Conservation (phyloP, 2,113 vertebrate species). For the Tinamus guttatus region DNA sequence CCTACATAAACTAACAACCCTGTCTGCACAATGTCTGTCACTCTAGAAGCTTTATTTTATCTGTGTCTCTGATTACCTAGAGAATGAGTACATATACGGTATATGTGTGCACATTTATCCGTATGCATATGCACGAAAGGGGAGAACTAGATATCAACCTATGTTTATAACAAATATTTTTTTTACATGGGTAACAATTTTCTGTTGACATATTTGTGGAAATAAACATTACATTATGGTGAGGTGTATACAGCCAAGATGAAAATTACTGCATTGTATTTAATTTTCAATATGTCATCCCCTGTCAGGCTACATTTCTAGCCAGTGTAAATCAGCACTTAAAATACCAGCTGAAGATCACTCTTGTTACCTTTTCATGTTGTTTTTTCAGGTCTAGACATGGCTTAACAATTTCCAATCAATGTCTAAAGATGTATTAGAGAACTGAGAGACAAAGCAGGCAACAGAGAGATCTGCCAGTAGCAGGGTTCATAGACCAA, state of each 20-base stretch:
- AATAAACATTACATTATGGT: background rate
- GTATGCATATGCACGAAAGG: background rate
- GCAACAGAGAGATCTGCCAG: background rate
- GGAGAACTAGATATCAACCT: background rate
- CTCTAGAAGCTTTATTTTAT: constrained; percentile 79
- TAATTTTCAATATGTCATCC: background rate
- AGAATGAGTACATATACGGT: constrained; percentile 72
- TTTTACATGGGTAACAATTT: background rate
- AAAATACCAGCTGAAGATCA: constrained; percentile 32
- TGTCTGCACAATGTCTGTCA: constrained; percentile 91
- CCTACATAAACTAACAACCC: constrained; percentile 94
- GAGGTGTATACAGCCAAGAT: background rate
- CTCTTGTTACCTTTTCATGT: constrained; percentile 42
- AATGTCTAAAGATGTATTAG: constrained; percentile 40
- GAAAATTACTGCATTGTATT: background rate
- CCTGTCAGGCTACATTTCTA: constrained; percentile 24
- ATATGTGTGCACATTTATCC: constrained; percentile 7
- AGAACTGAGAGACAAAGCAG: background rate
- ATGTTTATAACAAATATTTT: background rate
- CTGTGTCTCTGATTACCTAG: constrained; percentile 79
- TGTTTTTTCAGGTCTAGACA: constrained; percentile 31
- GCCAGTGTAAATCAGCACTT: constrained; percentile 41
- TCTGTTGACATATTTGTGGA: background rate
- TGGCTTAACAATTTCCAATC: constrained; percentile 52
- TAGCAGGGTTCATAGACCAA: background rate